Base-by-base conservation (phyloP, 2,888 invertebrate species). In the Nemurella pictetii region DNA sequence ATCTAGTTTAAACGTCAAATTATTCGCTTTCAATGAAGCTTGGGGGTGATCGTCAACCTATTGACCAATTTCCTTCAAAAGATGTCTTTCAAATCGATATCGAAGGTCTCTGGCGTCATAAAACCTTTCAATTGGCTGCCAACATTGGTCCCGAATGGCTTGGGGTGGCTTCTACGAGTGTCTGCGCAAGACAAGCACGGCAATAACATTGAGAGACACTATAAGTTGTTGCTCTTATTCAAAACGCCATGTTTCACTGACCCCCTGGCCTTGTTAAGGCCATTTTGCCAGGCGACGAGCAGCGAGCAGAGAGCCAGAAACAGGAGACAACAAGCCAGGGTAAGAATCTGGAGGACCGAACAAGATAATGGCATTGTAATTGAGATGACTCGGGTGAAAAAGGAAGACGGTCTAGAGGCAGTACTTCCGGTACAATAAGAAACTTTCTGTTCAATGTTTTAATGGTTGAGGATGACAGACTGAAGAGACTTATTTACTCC, bases 11-110 rank as follows among this genome's bases (percentile, higher is more conserved):
- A 30, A n/a, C 78, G 78, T 29, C 5, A 78, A 78, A 75, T 75
- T 75, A 75, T 75, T 73, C 25, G 27, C 75, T 75, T 75, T 75
- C 75, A 75, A 26, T 5, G 75, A 75, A 28, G 75, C 75, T 25
- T 27, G 20, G 26, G 80, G 26, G 30, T 30, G 78, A 30, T 78
- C 32, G 80, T 32, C 32, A 26, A 32, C 36, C 82, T 55, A 82
- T 82, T 82, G 82, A 82, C 82, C 82, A 82, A 55, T 29, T 72
- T 36, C 55, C 28, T 28, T 82, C 55, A 28, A 82, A 81, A 82
- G 72, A 25, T 12, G 55, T 55, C 82, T 29, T 36, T 28, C 82
- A 82, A 55, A 82, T 82, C 82, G 82, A 82, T 82, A 28, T 55
- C 12, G 29, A 55, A 26, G 55, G 82, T 29, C 82, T 82, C 25